Evolutionary conservation across 2,797 vertebrate species (phyloP).

Genomic region (Echiichthys vipera): DNA sequence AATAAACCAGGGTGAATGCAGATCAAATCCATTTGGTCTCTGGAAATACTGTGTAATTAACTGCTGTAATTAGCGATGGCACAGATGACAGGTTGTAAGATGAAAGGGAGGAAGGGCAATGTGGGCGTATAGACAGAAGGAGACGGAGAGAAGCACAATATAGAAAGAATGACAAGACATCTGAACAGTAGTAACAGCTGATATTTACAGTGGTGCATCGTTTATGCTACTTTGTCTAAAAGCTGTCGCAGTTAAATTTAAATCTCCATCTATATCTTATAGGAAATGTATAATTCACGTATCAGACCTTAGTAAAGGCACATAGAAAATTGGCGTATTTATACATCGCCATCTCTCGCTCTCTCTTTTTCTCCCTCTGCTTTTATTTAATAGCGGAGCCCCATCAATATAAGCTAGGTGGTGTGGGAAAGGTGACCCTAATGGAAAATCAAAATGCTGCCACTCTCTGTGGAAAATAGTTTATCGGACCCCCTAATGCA

Average conservation of each 20-base stretch:
- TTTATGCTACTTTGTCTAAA: constrained; percentile 14
- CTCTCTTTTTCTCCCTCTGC: constrained; percentile 5
- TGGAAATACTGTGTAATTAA: constrained; percentile 72
- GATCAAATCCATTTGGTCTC: constrained; percentile 69
- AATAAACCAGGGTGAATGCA: constrained; percentile 54
- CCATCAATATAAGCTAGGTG: constrained; percentile 42
- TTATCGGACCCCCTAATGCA: constrained; percentile 30
- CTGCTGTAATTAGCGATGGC: constrained; percentile 68
- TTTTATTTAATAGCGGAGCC: constrained; percentile 39
- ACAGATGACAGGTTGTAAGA: constrained; percentile 62
- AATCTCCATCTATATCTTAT: constrained; percentile 34
- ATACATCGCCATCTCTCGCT: background rate
- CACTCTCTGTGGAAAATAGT: constrained; percentile 30
- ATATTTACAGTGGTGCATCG: constrained; percentile 10
- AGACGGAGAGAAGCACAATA: constrained; percentile 11
- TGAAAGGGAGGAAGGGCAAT: constrained; percentile 40
- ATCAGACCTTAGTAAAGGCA: constrained; percentile 14
- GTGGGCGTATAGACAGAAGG: constrained; percentile 19
- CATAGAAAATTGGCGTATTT: constrained; percentile 26
- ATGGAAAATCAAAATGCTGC: constrained; percentile 63
- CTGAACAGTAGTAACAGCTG: constrained; percentile 15
- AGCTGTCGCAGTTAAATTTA: background rate
- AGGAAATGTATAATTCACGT: constrained; percentile 26
- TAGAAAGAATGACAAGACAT: constrained; percentile 1
- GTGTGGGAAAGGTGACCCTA: constrained; percentile 51